Conservation (phyloP, 2,888 invertebrate species). For the Gisinianus flammeolus region DNA sequence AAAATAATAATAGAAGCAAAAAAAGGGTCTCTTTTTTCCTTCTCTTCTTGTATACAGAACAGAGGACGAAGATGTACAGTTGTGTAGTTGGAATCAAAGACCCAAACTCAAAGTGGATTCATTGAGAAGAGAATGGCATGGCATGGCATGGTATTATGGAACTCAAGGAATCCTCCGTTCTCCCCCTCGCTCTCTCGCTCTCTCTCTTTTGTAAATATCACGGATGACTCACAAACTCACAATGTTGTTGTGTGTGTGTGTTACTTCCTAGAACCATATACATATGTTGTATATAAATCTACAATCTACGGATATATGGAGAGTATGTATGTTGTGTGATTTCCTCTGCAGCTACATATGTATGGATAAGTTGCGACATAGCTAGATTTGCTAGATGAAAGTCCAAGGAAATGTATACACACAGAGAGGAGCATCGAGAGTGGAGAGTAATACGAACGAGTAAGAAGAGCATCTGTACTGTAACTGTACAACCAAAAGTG, state of each 20-base stretch:
- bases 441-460: neutral
- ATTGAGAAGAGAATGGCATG: conserved; percentile 4
- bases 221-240: conserved; percentile 30
- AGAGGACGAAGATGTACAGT: conserved; percentile 8
- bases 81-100: conserved; percentile 20
- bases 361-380: neutral
- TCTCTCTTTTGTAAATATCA: conserved; percentile 36
- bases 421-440: neutral
- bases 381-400: neutral
- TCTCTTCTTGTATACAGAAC: conserved; percentile 5
- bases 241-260: conserved; percentile 17
- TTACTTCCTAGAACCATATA: conserved; percentile 12
- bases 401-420: neutral
- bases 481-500: conserved; percentile 12
- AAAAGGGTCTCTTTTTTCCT: conserved; percentile 5
- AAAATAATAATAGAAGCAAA: conserved; percentile 15
- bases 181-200: conserved; percentile 20
- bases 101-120: conserved; percentile 29
- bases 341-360: conserved; percentile 5
- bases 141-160: conserved; percentile 28
- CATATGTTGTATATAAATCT: neutral
- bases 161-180: conserved; percentile 34
- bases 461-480: neutral
- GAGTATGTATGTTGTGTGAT: conserved; percentile 9
- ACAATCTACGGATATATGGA: neutral